These are phyloP conservation scores for Terebella lapidaria DNA, from an alignment of 2,888 invertebrate genomes.

Conservation along the genomic window DNA sequence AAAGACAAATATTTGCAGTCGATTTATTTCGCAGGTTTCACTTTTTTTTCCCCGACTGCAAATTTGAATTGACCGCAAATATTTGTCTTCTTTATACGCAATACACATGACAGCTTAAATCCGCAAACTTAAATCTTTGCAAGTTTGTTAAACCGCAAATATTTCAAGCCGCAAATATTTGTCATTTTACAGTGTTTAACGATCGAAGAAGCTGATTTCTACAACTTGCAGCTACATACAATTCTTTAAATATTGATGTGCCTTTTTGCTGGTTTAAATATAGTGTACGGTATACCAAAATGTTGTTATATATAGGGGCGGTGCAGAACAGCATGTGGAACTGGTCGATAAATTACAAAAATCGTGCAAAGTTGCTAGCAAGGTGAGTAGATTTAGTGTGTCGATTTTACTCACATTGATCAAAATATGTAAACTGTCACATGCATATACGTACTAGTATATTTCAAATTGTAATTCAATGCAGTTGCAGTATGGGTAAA, in stretches of 20 bases:
- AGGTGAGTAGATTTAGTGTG: too few relatives aligned
- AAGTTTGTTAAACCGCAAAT: too few relatives aligned
- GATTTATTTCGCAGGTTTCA: not conserved
- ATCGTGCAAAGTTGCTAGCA: constrained; percentile 63
- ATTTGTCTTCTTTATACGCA: too few relatives aligned
- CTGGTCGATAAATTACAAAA: constrained; percentile 71
- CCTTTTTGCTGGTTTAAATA: not conserved
- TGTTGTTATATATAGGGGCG: constrained; percentile 59
- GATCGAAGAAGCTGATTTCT: too few relatives aligned
- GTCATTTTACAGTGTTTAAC: too few relatives aligned
- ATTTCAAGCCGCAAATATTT: too few relatives aligned
- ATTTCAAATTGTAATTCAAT: too few relatives aligned
- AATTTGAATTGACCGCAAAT: not conserved
- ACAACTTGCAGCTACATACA: too few relatives aligned
- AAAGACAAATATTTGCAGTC: not conserved
- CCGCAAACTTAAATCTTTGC: not conserved
- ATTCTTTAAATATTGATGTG: not conserved
- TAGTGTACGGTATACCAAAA: not conserved
- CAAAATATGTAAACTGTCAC: too few relatives aligned
- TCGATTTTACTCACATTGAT: too few relatives aligned
- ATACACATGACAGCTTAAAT: not conserved
- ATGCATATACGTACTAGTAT: too few relatives aligned
- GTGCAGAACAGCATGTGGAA: constrained; percentile 66
- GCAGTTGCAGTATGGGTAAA: too few relatives aligned
- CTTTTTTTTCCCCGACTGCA: not conserved